Conservation (phyloP, 2,888 invertebrate species). For the Ceraclea dissimilis region DNA sequence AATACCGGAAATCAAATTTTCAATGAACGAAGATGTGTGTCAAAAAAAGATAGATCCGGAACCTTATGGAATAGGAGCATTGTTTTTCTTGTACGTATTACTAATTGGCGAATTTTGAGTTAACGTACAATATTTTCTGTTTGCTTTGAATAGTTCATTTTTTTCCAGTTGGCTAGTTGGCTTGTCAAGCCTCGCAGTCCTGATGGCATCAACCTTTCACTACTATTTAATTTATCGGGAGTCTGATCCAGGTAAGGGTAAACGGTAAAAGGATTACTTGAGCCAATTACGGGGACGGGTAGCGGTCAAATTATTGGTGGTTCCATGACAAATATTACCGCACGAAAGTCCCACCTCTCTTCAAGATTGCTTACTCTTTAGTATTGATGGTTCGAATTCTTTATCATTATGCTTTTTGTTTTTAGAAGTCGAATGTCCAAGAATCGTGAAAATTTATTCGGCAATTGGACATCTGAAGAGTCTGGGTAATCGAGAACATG, state of each 20-base stretch:
- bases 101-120: background rate
- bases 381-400: too few species aligned
- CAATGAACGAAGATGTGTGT: slow-evolving; percentile 28
- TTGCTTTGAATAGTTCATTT: too few species aligned
- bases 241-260: slow-evolving; percentile 3
- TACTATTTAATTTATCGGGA: slow-evolving; percentile 10
- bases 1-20: background rate
- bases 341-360: too few species aligned
- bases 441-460: slow-evolving; percentile 13
- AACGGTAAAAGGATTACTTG: too few species aligned
- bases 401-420: too few species aligned
- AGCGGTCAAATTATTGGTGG: too few species aligned
- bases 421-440: slow-evolving; percentile 29
- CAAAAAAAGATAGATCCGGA: slow-evolving; percentile 28
- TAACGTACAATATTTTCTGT: too few species aligned
- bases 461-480: slow-evolving; percentile 26
- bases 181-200: slow-evolving; percentile 4
- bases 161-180: slow-evolving; percentile 15
- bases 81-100: slow-evolving; percentile 34
- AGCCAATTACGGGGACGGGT: too few species aligned
- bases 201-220: slow-evolving; percentile 15
- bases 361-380: too few species aligned
- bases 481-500: slow-evolving; percentile 34
- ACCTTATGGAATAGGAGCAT: slow-evolving; percentile 32
- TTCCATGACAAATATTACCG: too few species aligned